phyloP scores from a whole-genome alignment of 2,888 invertebrate genomes.

The Aphrophora alni region DNA sequence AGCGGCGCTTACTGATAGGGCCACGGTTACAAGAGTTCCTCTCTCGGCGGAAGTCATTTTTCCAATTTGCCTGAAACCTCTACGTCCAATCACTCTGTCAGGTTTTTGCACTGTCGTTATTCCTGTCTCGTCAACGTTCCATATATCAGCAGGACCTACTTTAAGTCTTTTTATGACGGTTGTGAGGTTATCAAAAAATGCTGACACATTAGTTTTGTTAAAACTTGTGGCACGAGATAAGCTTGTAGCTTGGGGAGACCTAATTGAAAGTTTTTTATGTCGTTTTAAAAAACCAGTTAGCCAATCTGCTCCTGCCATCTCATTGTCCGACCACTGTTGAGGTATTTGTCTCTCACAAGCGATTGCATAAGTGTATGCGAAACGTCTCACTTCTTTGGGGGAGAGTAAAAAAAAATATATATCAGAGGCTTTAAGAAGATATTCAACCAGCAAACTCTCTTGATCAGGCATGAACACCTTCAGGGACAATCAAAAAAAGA shows the following conservation, averaged over 20 bases:
- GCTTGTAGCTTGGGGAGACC: too few species aligned
- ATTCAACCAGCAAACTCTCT: constrained; percentile 43
- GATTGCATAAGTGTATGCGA: constrained; percentile 43
- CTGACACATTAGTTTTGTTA: constrained; percentile 31
- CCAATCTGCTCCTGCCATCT: too few species aligned
- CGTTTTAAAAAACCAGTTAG: too few species aligned
- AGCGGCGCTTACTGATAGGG: too few species aligned
- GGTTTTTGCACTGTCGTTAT: constrained; percentile 50
- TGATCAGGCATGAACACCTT: constrained; percentile 43
- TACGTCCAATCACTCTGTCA: constrained; percentile 44
- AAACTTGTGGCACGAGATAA: constrained; percentile 35
- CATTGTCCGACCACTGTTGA: constrained; percentile 40
- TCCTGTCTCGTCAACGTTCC: constrained; percentile 50
- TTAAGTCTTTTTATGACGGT: too few species aligned
- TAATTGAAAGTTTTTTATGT: too few species aligned
- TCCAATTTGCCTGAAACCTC: too few species aligned
- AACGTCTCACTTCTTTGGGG: constrained; percentile 42
- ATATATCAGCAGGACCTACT: constrained; percentile 42
- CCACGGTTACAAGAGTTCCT: too few species aligned
- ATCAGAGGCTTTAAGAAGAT: constrained; percentile 37
- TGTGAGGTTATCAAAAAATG: too few species aligned
- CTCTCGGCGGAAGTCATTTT: constrained; percentile 50
- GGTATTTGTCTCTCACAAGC: constrained; percentile 38
- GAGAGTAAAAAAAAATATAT: constrained; percentile 43
- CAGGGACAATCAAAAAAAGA: constrained; percentile 13